Evolutionary conservation across 2,113 vertebrate genomes (phyloP), one percentile per base, ranked within the genome.

Genomic region (Sardina pilchardus): DNA sequence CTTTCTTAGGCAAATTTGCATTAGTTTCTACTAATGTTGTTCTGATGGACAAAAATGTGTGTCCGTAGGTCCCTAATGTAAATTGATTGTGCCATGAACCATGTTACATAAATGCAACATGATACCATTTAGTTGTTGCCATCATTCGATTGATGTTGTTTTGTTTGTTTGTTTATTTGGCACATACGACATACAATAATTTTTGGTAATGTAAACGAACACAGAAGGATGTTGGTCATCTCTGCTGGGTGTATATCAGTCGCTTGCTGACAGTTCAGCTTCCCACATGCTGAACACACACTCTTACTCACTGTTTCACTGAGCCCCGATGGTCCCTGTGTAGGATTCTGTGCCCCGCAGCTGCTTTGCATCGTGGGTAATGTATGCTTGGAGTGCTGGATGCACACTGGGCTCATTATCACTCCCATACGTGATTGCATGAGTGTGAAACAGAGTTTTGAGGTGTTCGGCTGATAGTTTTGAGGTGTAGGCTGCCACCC

Each of bases 401-500:
- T 84, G 39, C 34, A 81, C 53, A 45, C 56, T 83, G 89, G 88
- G 89, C 90, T 90, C 78, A 88, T 89, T 88, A 87, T 89, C 81
- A 83, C 82, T 93, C 92, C 89, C 91, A 93, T 92, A 92, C 88
- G 80, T 88, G 47, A 82, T 87, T 90, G 86, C 85, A 67, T 83
- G 87, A 88, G 87, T 82, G 90, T 91, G 86, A 87, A 81, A 81
- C 86, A 59, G 88, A 89, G 39, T 42, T 42, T 42, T 42, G 89
- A 85, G 89, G 87, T 89, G 89, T 90, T 42, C 2, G 39, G 91
- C 90, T 90, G 87, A 90, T 91, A 53, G 84, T 84, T 90, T 88
- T 53, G 88, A 85, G 84, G 84, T 75, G 63, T 84, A 36, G 56
- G 81, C 44, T 84, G 26, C 81, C 84, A 84, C 43, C 63, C 86